Base-by-base conservation (phyloP, 2,797 vertebrate genomes). In the Sarcophilus harrisii region DNA sequence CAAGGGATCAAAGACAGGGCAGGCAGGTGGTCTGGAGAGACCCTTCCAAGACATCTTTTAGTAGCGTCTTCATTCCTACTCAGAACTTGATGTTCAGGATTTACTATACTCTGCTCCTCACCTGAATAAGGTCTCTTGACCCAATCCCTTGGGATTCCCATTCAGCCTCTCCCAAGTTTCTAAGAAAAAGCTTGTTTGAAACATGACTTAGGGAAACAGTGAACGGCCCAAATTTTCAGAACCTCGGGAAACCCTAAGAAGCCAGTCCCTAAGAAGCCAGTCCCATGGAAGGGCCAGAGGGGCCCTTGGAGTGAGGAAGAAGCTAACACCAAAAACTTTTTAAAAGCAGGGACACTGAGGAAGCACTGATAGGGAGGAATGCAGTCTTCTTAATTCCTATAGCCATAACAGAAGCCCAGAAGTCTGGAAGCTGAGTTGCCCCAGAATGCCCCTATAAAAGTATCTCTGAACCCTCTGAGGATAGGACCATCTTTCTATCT, bases 151-250 rank as follows among this genome's bases (percentile, higher is more conserved):
- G 90, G 45, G 45, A 45, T 45, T 62, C 21, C 38, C 57, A 16
- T 55, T 18, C 24, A 93, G 58, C 18, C 4, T 57, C 14, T 13
- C 32, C 66, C 38, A 95, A 90, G 59, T 89, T 54, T 95, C 45
- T 62, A 92, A 55, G 52, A 60, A 92, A 97, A 90, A 66, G 45
- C n/a, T 81, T 21, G 38, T 81, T 81, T 81, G 6, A 81, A 81
- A 38, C 16, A n/a, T 73, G 16, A 6, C 66, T 9, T 73, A 73
- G 66, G n/a, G 18, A 73, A 38, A 18, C 8, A 38, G n/a, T 45
- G 6, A 24, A 81, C 18, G n/a, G 38, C 38, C n/a, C 18, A 81
- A n/a, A 81, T 38, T 81, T 81, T 45, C 66, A 81, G 66, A 81
- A 18, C 16, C 21, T 18, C 4, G 1, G 14, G 62, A n/a, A 66